Base-by-base conservation (phyloP, 2,888 invertebrate species). In the Marronus borbonicus region DNA sequence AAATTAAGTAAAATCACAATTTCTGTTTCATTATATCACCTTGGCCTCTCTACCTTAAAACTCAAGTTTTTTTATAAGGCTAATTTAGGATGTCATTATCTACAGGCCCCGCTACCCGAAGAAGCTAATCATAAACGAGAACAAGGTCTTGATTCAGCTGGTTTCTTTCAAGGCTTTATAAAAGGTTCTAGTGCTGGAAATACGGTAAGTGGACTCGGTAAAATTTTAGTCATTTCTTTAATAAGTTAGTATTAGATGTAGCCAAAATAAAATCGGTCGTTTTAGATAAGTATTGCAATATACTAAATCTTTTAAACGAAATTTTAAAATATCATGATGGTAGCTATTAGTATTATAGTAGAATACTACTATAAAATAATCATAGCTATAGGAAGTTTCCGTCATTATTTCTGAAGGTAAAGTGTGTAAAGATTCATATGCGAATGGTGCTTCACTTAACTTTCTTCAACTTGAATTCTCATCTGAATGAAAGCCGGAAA, bases 121-220 rank as follows among this genome's bases (percentile, higher is more conserved):
- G 80, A 78, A 8, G 62, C 76, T 24, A 79, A 78, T 39, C 28
- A 60, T 44, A 80, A 81, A 60, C 80, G 80, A 31, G 79, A 81
- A 55, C 70, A 74, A 52, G 76, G 78, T 50, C 79, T 80, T 31
- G 81, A 79, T 66, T 69, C 76, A 5, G 76, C 80, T 24, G 81
- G 82, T 44, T 82, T 82, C 70, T 72, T 82, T 31, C 75, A 74
- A 36, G 80, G 80, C 7, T 74, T 82, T 36, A 58, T 82, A n/a
- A 80, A 79, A 72, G 74, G 76, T 17, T 68, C 81, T 28, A 76
- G 70, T 55, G 69, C 76, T 7, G 76, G 66, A 65, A 77, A 77
- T 60, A 62, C 39, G 60, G 72, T 72, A 14, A 72, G 72, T 69
- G 31, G 8, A 44, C 2, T 44, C 8, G 1, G 12, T 44, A 44